Evolutionary conservation across 2,888 invertebrate genomes (phyloP), one percentile per base, ranked within the genome.

Genomic region (Lycocerus yunnanus): DNA sequence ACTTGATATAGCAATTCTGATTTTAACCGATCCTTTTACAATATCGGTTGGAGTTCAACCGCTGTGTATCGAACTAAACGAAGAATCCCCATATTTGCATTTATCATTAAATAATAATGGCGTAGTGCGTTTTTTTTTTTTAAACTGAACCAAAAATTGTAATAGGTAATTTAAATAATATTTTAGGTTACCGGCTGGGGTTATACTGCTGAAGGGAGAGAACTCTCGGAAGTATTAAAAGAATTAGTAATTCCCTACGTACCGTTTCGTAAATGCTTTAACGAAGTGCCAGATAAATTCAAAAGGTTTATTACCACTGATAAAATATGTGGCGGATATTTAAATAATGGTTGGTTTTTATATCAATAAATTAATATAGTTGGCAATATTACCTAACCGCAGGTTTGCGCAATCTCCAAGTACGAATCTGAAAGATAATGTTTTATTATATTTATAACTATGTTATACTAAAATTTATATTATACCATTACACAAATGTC

Each of bases 1-100:
- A 13, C 77, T 77, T 10, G 87, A 87, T 78, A 83, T 87, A 58
- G 86, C 86, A 0, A 68, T 87, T 10, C 43, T 87, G 10, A 77
- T 84, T 13, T 72, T 86, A n/a, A 77, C 79, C 58, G 77, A 79
- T 18, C 66, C 75, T 10, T 82, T 87, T 61, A 75, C 69, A n/a
- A 82, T 85, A 58, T 82, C 84, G 1, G 77, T 78, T 58, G 80
- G 83, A 10, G 84, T 87, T 9, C 84, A 83, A 70, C 85, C 86
- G 15, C 83, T 87, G 9, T 87, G 87, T 69, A 24, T 24, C 9
- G 21, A 24, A 24, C 10, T 24, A 2, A 24, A 24, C 21, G 21
- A 10, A 2, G 21, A 24, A 10, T 24, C 10, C 11, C 21, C 21
- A 24, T 10, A 10, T 9, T 11, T 24, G 10, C 21, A 24, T 71